These are phyloP conservation scores for Otolemur crassicaudatus DNA, from an alignment of 2,797 vertebrate genomes.

Conservation along the genomic window DNA sequence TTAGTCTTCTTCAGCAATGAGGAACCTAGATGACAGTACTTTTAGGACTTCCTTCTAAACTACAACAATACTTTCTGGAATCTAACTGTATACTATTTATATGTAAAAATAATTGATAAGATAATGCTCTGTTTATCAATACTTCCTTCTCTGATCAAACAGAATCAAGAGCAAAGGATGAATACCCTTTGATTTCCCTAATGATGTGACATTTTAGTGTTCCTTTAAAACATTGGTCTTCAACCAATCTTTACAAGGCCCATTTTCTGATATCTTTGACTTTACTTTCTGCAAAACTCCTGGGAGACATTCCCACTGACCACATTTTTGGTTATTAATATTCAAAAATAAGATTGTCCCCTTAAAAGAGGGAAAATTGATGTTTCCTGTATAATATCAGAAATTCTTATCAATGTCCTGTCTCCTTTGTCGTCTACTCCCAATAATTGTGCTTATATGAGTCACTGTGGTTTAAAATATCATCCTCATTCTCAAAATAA, in stretches of 20 bases:
- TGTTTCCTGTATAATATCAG: conserved; percentile 9
- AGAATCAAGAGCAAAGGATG: not conserved
- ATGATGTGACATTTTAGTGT: not conserved
- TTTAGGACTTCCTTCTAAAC: conserved; percentile 15
- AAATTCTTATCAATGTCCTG: conserved; percentile 22
- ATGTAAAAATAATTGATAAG: not conserved
- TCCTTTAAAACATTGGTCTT: not conserved
- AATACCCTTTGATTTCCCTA: not conserved
- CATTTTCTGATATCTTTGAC: conserved; percentile 1
- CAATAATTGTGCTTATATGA: not conserved
- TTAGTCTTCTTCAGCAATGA: not conserved
- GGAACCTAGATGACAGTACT: not conserved
- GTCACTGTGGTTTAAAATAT: not conserved
- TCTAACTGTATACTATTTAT: conserved; percentile 19
- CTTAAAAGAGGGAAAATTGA: not conserved
- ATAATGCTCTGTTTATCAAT: not conserved
- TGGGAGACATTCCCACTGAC: conserved; percentile 11
- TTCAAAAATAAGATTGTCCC: conserved; percentile 28
- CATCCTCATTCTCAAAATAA: conserved; percentile 18
- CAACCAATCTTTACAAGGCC: not conserved
- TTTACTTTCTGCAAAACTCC: not conserved
- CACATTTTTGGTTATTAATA: not conserved
- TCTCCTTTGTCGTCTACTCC: conserved; percentile 18
- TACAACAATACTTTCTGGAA: conserved; percentile 13
- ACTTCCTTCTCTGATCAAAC: not conserved